Percentiles rank a stretch among this genome's conserved stretches.
Conservation (phyloP, 2,113 vertebrate genomes). For the Lanius collurio region DNA sequence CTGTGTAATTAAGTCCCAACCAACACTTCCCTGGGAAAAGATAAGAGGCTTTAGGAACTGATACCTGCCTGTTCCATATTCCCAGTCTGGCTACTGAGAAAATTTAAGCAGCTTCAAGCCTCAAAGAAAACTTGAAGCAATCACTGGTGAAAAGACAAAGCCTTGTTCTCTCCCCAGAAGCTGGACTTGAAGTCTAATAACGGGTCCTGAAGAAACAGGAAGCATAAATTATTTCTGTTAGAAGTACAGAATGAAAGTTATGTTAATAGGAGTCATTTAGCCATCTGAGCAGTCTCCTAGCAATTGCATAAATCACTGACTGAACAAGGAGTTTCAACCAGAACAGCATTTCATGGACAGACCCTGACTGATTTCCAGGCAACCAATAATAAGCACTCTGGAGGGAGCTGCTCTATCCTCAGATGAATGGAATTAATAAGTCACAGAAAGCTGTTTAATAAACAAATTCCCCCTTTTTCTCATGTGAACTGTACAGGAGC, state of each 20-base stretch:
- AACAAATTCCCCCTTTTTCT: neutral
- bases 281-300: neutral
- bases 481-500: neutral
- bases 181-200: neutral
- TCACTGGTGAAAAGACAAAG: neutral
- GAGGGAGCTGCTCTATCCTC: neutral
- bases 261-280: conserved; percentile 37
- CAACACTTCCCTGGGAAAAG: neutral
- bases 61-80: neutral
- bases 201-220: neutral
- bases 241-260: conserved; percentile 32
- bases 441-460: conserved; percentile 12
- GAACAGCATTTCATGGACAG: neutral
- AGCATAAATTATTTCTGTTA: neutral
- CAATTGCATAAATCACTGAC: conserved; percentile 33
- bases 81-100: neutral
- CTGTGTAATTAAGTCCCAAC: neutral
- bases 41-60: neutral
- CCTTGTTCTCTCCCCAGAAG: neutral
- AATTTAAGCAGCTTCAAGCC: neutral
- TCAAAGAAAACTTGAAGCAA: neutral
- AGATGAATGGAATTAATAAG: neutral
- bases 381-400: neutral
- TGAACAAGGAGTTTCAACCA: conserved; percentile 9
- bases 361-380: neutral